Base-by-base conservation (phyloP, 35 echinoderm and acorn worm genomes). In the Apostichopus parvimensis region DNA sequence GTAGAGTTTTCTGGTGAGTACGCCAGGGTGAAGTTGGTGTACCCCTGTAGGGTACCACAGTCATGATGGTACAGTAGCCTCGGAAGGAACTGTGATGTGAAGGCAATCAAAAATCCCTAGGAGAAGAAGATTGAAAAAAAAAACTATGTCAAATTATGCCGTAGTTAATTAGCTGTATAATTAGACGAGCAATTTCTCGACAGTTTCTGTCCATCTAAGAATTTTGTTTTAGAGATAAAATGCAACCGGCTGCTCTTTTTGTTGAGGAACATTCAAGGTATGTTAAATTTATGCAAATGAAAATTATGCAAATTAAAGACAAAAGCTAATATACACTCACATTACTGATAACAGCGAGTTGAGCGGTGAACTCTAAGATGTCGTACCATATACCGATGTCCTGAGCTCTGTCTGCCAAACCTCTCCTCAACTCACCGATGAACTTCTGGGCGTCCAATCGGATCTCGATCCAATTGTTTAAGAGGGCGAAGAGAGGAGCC, bases 381-480 rank as follows among this genome's bases (percentile, higher is more conserved):
- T 96, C 93, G 54, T 93, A 98, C 97, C 97, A 98, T 9, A 98
- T 91, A 28, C 97, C 97, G 20, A 98, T 98, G 76, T 98, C 97
- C 68, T 98, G 94, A 6, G 94, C 97, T 54, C 97, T 77, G 21
- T 98, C 97, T 57, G 97, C 97, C 6, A 98, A 91, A 0, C 94
- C 90, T 22, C 97, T 76, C n/a, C 97, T 90, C 20, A 98, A 56
- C 79, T 98, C 97, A 75, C 97, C 75, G 70, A 98, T 80, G 78
- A 92, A 98, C 77, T 98, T 98, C 18, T 93, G 83, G 5, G 91
- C 97, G 94, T 98, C 97, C 72, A 98, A 88, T 21, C 97, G 91
- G 28, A 98, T 98, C 57, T 98, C 97, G 61, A 98, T 94, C 97
- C 97, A 98, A 64, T 98, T 98, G 78, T 98, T 98, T 28, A 98